These are phyloP conservation scores for Nomada hirtipes DNA, from an alignment of 2,888 invertebrate genomes.

Conservation along the genomic window DNA sequence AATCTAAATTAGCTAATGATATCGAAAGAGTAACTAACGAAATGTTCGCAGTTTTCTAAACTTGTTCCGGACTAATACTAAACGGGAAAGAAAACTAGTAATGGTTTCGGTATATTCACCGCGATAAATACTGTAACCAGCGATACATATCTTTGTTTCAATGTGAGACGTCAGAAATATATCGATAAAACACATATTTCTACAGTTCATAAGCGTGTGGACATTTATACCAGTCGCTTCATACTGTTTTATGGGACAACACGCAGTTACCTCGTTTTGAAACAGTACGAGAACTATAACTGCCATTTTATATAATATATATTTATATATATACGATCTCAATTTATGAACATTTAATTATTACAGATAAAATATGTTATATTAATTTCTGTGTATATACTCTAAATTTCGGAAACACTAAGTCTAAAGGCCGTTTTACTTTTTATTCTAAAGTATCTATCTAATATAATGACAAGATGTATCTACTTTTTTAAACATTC, in stretches of 20 bases:
- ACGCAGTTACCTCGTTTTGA: conserved; percentile 23
- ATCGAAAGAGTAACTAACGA: conserved; percentile 54
- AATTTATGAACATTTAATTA: conserved; percentile 56
- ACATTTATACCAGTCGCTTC: conserved; percentile 40
- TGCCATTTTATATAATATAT: conserved; percentile 9
- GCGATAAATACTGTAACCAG: conserved; percentile 66
- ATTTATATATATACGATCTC: conserved; percentile 29
- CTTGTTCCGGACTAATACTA: conserved; percentile 66
- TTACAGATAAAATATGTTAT: conserved; percentile 57
- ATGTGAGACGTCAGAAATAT: conserved; percentile 49
- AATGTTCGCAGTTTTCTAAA: conserved; percentile 46
- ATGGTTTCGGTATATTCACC: conserved; percentile 54
- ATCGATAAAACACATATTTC: conserved; percentile 49
- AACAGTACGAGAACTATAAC: conserved; percentile 30
- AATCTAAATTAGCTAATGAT: conserved; percentile 53
- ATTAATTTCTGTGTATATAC: conserved; percentile 55
- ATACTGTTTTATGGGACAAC: conserved; percentile 46
- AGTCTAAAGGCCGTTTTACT: conserved; percentile 67
- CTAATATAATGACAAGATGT: conserved; percentile 74
- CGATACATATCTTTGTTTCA: conserved; percentile 55
- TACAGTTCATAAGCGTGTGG: conserved; percentile 29
- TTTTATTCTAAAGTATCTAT: conserved; percentile 67
- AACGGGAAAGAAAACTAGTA: conserved; percentile 54
- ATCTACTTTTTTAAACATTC: conserved; percentile 63
- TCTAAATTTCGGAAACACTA: conserved; percentile 57